Base-by-base conservation (phyloP, 2,113 vertebrate genomes). In the Microtus pennsylvanicus region DNA sequence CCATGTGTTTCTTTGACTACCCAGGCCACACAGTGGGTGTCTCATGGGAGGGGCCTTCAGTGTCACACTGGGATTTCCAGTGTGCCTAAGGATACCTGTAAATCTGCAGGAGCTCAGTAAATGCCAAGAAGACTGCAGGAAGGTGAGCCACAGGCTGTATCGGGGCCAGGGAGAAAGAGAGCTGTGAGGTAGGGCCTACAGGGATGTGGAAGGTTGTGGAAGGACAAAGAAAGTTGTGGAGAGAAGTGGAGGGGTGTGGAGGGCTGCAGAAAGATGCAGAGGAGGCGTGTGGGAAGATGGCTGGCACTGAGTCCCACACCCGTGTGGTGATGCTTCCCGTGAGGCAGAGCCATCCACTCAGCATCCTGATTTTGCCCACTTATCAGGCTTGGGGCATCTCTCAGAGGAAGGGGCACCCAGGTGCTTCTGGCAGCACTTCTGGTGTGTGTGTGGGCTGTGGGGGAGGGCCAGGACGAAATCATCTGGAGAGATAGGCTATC, bases 341-440 rank as follows among this genome's bases (percentile, higher is more conserved):
- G 30, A 9, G 58, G 17, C 58, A 63, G 50, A 63, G 58, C 30
- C 17, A 2, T 50, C 58, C 33, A 10, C 52, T 33, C 33, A 45
- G 38, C 28, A 3, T 45, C 24, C 26, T 4, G 9, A 61, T 30
- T 33, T 38, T 58, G 58, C 30, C 52, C 52, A 22, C 75, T 9
- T 52, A 33, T 78, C 30, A 78, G 42, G 33, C 61, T 3, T 67
- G 38, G 65, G 28, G 38, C n/a, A 10, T n/a, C 58, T 63, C 58
- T 33, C 0, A 0, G 26, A 42, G 0, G 26, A 1, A 7, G 65
- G 42, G 0, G 24, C 8, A 0, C 13, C 30, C 0, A 1, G 14
- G 10, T 38, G 55, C 52, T 65, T 14, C 38, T 24, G 3, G 45
- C 7, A 50, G 5, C 0, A 0, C 42, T 24, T 35, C 52, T 11